Percentiles rank a stretch among this genome's conserved stretches.
phyloP scores from a whole-genome alignment of 2,888 invertebrate genomes.

The Exephanes ischioxanthus region DNA sequence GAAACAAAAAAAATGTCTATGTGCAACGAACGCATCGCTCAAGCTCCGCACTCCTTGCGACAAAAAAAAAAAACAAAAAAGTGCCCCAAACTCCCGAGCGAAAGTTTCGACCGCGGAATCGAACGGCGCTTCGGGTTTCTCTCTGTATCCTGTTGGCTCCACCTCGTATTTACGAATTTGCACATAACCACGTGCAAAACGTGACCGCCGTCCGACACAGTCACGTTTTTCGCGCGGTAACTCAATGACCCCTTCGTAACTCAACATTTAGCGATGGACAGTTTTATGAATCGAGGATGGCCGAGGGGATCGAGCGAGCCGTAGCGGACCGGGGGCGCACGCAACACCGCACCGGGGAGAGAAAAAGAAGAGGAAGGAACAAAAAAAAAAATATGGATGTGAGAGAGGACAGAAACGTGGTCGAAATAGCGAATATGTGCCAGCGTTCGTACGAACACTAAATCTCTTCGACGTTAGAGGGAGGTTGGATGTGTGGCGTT shows the following conservation, averaged over 20 bases:
- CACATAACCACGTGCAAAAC: slow-evolving; percentile 6
- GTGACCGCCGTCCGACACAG: too few species aligned
- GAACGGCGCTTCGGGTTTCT: too few species aligned
- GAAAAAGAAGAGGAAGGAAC: background rate
- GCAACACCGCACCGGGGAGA: slow-evolving; percentile 1
- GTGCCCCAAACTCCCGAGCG: too few species aligned
- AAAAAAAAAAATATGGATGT: slow-evolving; percentile 15
- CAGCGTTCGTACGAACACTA: slow-evolving; percentile 58
- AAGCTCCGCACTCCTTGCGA: slow-evolving; percentile 9
- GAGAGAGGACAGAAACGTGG: slow-evolving; percentile 56
- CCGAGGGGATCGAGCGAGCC: slow-evolving; percentile 12
- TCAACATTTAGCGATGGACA: slow-evolving; percentile 59
- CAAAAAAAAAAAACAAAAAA: too few species aligned
- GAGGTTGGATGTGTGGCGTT: slow-evolving; percentile 39
- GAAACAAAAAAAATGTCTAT: slow-evolving; percentile 37
- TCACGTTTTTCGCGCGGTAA: slow-evolving; percentile 54
- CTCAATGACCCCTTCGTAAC: slow-evolving; percentile 53
- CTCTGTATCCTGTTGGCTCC: background rate
- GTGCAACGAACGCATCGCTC: background rate
- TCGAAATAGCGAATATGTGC: slow-evolving; percentile 63
- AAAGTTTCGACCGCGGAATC: too few species aligned
- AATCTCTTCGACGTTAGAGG: slow-evolving; percentile 57
- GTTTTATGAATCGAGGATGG: slow-evolving; percentile 51
- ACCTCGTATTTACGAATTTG: slow-evolving; percentile 28
- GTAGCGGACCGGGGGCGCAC: background rate